A percentile compares a stretch with the other conserved stretches of the same genome.
These are phyloP conservation scores for Melanostoma mellinum DNA, from an alignment of 2,888 invertebrate genomes.

Conservation along the genomic window DNA sequence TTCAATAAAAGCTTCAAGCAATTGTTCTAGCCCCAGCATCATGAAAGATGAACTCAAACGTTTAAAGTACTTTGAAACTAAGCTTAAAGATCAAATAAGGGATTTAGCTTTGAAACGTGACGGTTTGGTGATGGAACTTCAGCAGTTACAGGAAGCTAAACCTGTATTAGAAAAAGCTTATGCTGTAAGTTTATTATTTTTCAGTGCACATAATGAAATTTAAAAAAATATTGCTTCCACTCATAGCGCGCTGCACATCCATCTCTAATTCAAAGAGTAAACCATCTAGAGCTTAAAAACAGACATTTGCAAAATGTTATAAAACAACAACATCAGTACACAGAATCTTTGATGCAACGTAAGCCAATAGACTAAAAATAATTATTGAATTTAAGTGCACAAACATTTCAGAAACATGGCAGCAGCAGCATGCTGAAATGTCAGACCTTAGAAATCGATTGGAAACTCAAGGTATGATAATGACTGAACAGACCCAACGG, in stretches of 20 bases:
- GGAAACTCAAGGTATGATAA: slow-evolving; percentile 82
- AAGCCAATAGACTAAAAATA: slow-evolving; percentile 78
- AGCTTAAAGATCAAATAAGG: slow-evolving; percentile 81
- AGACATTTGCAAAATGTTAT: slow-evolving; percentile 85
- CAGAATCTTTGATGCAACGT: slow-evolving; percentile 86
- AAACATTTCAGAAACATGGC: slow-evolving; percentile 80
- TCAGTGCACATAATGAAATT: not conserved
- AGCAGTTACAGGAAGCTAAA: slow-evolving; percentile 82
- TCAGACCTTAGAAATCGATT: slow-evolving; percentile 83
- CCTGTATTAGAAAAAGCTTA: slow-evolving; percentile 82
- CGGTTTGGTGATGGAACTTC: slow-evolving; percentile 82
- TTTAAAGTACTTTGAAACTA: slow-evolving; percentile 80
- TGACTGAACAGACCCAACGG: slow-evolving; percentile 85
- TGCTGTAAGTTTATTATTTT: slow-evolving; percentile 77
- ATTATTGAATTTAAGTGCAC: not conserved
- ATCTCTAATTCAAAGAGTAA: slow-evolving; percentile 81
- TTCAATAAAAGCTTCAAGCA: slow-evolving; percentile 74
- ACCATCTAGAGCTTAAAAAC: slow-evolving; percentile 85
- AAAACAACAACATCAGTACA: slow-evolving; percentile 86
- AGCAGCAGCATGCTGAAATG: slow-evolving; percentile 82
- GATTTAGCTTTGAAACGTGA: slow-evolving; percentile 81
- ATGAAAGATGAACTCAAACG: slow-evolving; percentile 81
- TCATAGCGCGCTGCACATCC: slow-evolving; percentile 81
- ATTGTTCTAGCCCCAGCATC: slow-evolving; percentile 78
- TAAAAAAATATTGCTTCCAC: not conserved